Percentiles rank a stretch among this genome's conserved stretches.
phyloP scores from a whole-genome alignment of 2,888 invertebrate genomes.

The Teleiodes luculella region DNA sequence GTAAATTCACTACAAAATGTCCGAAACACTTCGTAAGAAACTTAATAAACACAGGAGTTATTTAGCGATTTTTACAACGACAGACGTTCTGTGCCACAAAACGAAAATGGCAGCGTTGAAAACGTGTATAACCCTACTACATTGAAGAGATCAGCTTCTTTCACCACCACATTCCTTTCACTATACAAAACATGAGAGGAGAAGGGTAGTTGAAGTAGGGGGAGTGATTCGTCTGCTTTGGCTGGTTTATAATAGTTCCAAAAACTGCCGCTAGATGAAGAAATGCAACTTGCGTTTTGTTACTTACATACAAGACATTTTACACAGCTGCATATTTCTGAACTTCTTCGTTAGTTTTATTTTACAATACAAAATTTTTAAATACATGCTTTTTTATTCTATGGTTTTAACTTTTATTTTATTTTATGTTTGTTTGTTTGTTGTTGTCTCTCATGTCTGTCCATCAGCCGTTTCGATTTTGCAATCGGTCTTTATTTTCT shows the following conservation, averaged over 20 bases:
- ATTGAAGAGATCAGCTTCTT: constrained; percentile 19
- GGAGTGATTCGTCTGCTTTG: constrained; percentile 22
- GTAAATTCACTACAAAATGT: constrained; percentile 42
- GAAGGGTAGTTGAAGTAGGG: constrained; percentile 1
- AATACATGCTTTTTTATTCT: too few relatives aligned
- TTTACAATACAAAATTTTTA: too few relatives aligned
- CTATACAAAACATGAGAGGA: constrained; percentile 6
- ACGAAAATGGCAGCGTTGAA: constrained; percentile 77
- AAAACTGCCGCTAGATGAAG: constrained; percentile 21
- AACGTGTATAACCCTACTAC: constrained; percentile 37
- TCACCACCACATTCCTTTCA: constrained; percentile 11
- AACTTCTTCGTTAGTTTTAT: too few relatives aligned
- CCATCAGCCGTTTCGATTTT: too few relatives aligned
- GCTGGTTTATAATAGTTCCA: constrained; percentile 27
- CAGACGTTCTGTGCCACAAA: constrained; percentile 74
- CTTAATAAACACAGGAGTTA: constrained; percentile 44
- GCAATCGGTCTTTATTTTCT: too few relatives aligned
- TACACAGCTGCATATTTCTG: too few relatives aligned
- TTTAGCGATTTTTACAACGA: constrained; percentile 53
- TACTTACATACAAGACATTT: too few relatives aligned
- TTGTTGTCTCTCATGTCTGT: too few relatives aligned
- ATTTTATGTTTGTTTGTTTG: too few relatives aligned
- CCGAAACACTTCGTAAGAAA: constrained; percentile 38
- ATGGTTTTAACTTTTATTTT: too few relatives aligned
- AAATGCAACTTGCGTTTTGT: constrained; percentile 11